Evolutionary conservation across 1,140 invertebrate species (phyloP).

Genomic region (Tachypleus tridentatus): DNA sequence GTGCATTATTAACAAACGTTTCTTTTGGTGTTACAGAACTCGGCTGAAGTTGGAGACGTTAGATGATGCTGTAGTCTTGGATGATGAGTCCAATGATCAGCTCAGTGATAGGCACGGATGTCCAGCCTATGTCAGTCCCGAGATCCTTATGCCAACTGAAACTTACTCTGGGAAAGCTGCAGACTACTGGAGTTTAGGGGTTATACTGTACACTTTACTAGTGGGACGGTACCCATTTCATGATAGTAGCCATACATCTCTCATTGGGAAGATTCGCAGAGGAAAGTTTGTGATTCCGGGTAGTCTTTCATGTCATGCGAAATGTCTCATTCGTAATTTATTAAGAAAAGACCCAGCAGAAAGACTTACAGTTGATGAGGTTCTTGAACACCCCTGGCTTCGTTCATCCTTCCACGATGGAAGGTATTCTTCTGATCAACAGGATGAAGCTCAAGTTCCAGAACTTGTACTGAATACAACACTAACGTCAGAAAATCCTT

Average conservation of each 20-base stretch:
- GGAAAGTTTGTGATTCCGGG: conserved; percentile 80
- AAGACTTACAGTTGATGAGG: conserved; percentile 66
- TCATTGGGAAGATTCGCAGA: conserved; percentile 39
- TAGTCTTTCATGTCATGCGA: conserved; percentile 64
- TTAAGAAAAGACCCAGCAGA: conserved; percentile 72
- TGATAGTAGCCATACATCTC: conserved; percentile 30
- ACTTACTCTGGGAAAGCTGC: conserved; percentile 84
- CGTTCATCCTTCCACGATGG: neutral
- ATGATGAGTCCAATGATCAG: conserved; percentile 55
- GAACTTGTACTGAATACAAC: too few relatives aligned
- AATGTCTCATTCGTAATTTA: conserved; percentile 71
- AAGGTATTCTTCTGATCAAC: neutral
- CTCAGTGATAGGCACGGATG: conserved; percentile 87
- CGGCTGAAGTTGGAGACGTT: conserved; percentile 77
- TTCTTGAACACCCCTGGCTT: conserved; percentile 74
- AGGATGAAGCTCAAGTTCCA: neutral
- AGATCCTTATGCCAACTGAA: conserved; percentile 35
- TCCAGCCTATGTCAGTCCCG: conserved; percentile 88
- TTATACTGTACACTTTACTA: conserved; percentile 91
- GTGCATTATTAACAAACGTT: conserved; percentile 5
- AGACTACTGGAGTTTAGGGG: conserved; percentile 92
- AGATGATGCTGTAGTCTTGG: conserved; percentile 80
- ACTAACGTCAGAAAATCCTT: too few relatives aligned
- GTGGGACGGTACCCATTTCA: conserved; percentile 94
- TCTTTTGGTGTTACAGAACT: conserved; percentile 58